Evolutionary conservation across 2,113 vertebrate genomes (phyloP), one percentile per base, ranked within the genome.

Genomic region (Sylvia atricapilla): DNA sequence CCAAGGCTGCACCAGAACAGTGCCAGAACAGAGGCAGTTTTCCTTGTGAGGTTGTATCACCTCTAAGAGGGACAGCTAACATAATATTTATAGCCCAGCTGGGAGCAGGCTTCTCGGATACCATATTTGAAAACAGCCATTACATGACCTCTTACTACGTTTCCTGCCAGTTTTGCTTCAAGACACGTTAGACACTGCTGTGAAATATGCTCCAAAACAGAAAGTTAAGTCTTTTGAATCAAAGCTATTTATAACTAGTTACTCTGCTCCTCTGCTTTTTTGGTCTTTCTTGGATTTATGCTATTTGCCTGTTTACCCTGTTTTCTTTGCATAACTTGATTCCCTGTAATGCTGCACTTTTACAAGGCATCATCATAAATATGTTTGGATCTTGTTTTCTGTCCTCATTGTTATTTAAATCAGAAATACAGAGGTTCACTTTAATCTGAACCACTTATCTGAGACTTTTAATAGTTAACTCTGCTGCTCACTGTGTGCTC

Each of bases 161-260:
- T 96, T 92, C 18, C 62, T 96, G 56, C 25, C 62, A 93, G 39
- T 87, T 94, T 60, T 49, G 49, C 58, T 47, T 84, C 76, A 94
- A 88, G 77, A 6, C 20, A 62, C 41, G 4, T 80, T 19, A 66
- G 41, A 39, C 31, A 27, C 18, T 53, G 44, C 41, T 70, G 24
- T 84, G 56, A 81, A 81, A 90, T 59, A 81, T 41, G 50, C 43
- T 84, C 43, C 35, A 81, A 93, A 93, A 59, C 35, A 86, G 63
- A 87, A 67, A 87, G 49, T 73, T 56, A 56, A 90, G 22, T 33
- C 30, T 53, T 67, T 28, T 52, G 27, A 67, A 70, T 74, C 30
- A 70, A 86, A 14, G 62, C 12, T 64, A 13, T 78, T 70, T 87
- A 37, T 68, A 87, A 25, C 22, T 28, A 73, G 28, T 64, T 64